These are phyloP conservation scores for Python bivittatus DNA, from an alignment of 2,113 vertebrate genomes.

Conservation along the genomic window DNA sequence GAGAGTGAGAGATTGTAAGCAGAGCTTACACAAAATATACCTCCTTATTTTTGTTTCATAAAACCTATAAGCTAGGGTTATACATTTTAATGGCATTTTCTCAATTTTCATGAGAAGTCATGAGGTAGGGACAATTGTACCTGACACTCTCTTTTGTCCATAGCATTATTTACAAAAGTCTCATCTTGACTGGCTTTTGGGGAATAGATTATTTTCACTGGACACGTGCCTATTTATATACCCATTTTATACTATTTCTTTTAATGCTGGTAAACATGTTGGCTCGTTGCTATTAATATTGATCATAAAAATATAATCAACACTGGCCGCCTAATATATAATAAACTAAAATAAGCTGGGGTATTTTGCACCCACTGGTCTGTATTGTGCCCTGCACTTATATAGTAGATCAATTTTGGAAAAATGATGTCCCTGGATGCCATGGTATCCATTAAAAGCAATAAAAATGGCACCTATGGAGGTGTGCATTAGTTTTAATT, in stretches of 20 bases:
- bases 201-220: slow-evolving; percentile 19
- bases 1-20: too few species aligned
- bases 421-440: too few species aligned
- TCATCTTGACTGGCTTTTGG: background rate
- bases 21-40: too few species aligned
- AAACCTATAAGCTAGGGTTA: background rate
- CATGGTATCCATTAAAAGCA: too few species aligned
- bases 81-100: slow-evolving; percentile 36
- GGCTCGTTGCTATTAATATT: slow-evolving; percentile 8
- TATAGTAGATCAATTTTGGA: too few species aligned
- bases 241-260: background rate
- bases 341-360: background rate
- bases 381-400: background rate
- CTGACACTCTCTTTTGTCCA: slow-evolving; percentile 30
- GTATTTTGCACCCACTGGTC: background rate
- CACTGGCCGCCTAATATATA: slow-evolving; percentile 41
- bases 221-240: background rate
- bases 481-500: too few species aligned
- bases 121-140: background rate
- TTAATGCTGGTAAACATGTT: slow-evolving; percentile 8
- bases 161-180: slow-evolving; percentile 22
- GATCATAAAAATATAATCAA: slow-evolving; percentile 33
- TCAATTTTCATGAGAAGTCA: background rate
- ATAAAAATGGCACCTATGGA: too few species aligned
- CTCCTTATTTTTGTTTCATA: too few species aligned